Conservation (phyloP, 2,888 invertebrate species). For the Poecilobothrus nobilitatus region DNA sequence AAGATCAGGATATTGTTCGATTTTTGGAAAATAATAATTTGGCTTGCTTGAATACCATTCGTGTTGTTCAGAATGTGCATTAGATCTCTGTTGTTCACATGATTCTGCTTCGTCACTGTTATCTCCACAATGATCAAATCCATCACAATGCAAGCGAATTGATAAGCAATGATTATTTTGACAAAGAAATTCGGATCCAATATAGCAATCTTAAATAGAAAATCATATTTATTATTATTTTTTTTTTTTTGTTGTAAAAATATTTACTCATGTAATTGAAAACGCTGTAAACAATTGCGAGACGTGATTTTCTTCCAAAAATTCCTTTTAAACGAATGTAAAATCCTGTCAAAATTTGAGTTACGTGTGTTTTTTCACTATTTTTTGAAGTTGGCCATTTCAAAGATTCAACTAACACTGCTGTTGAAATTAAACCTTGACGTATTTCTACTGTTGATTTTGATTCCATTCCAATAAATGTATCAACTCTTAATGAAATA, state of each 20-base stretch:
- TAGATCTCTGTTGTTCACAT: conserved; percentile 51
- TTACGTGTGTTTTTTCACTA: conserved; percentile 50
- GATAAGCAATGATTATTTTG: conserved; percentile 63
- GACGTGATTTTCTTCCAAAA: conserved; percentile 53
- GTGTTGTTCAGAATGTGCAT: conserved; percentile 48
- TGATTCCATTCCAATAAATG: conserved; percentile 53
- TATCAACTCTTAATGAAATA: conserved; percentile 53
- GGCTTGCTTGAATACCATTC: conserved; percentile 59
- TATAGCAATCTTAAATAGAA: conserved; percentile 51
- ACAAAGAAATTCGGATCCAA: conserved; percentile 60
- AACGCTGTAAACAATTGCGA: conserved; percentile 61
- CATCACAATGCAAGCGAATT: conserved; percentile 59
- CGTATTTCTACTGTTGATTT: conserved; percentile 55
- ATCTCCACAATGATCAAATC: conserved; percentile 69
- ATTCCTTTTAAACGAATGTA: conserved; percentile 59
- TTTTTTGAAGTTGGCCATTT: conserved; percentile 47
- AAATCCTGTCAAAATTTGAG: conserved; percentile 55
- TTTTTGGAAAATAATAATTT: conserved; percentile 64
- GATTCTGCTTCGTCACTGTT: conserved; percentile 56
- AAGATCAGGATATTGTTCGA: conserved; percentile 55
- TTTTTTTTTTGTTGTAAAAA: too few species aligned
- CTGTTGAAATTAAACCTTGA: conserved; percentile 59
- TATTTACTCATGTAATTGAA: conserved; percentile 58
- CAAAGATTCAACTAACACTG: conserved; percentile 51
- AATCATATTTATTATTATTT: too few species aligned